phyloP scores from a whole-genome alignment of 2,113 vertebrate genomes.

The Pseudolaguvia tuberculata region DNA sequence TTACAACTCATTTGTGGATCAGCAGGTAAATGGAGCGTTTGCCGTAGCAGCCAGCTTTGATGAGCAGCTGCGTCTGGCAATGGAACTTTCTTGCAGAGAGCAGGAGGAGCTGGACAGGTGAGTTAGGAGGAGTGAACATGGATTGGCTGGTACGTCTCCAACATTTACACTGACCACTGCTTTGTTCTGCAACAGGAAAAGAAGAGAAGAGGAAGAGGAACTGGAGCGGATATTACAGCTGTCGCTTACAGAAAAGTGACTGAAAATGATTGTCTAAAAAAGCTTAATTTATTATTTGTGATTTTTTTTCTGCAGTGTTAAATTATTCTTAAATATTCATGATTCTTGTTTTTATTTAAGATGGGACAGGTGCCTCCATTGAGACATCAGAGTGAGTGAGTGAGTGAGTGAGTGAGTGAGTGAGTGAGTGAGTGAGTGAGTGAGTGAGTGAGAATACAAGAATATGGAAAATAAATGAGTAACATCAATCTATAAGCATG shows the following conservation, averaged over 20 bases:
- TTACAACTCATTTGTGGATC: conserved; percentile 59
- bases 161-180: background rate
- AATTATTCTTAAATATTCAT: conserved; percentile 66
- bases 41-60: conserved; percentile 72
- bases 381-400: conserved; percentile 6
- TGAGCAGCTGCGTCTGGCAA: conserved; percentile 85
- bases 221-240: conserved; percentile 83
- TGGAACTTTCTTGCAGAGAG: conserved; percentile 84
- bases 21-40: conserved; percentile 54
- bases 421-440: background rate
- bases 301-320: conserved; percentile 61
- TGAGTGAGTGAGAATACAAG: background rate
- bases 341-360: conserved; percentile 49
- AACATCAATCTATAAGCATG: conserved; percentile 24
- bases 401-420: background rate
- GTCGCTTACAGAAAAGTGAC: conserved; percentile 89
- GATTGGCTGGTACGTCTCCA: background rate
- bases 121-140: conserved; percentile 50
- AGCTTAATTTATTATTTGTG: conserved; percentile 64
- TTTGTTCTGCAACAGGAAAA: conserved; percentile 56
- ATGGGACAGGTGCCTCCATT: conserved; percentile 10
- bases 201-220: conserved; percentile 79
- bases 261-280: conserved; percentile 32
- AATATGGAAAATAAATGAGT: conserved; percentile 17
- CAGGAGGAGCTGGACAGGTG: conserved; percentile 81